phyloP scores from a whole-genome alignment of 2,113 vertebrate genomes.

The Vulpes vulpes region DNA sequence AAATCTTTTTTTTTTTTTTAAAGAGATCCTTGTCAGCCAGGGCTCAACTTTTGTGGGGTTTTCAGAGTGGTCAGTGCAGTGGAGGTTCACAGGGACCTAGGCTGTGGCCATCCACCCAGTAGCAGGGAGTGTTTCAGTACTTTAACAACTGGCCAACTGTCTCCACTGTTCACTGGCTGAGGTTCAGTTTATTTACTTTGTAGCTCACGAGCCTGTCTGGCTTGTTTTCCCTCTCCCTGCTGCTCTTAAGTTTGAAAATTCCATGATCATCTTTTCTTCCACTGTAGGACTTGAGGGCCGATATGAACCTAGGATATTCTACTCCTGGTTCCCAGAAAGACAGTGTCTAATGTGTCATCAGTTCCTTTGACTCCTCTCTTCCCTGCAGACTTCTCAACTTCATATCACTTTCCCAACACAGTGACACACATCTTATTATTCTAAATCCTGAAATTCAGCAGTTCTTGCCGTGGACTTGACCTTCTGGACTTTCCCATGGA shows the following conservation, averaged over 20 bases:
- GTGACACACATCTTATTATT: too few species aligned
- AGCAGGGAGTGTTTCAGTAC: too few species aligned
- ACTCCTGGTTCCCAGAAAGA: neutral
- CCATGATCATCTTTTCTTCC: neutral
- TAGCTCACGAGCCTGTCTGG: too few species aligned
- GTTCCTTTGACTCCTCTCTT: neutral
- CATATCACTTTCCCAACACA: neutral
- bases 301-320: neutral
- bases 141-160: neutral
- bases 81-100: fast-evolving
- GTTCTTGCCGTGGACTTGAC: neutral
- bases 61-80: neutral
- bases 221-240: neutral
- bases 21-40: fast-evolving
- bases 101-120: too few species aligned
- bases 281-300: neutral
- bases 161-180: fast-evolving
- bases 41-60: fast-evolving
- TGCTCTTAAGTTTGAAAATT: neutral
- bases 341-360: neutral
- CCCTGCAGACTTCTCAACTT: neutral
- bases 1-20: too few species aligned
- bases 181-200: fast-evolving
- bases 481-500: neutral
- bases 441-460: neutral